Percentiles rank a stretch among this genome's conserved stretches.
These are phyloP conservation scores for Prunella himalayana DNA, from an alignment of 2,113 vertebrate genomes.

Conservation along the genomic window DNA sequence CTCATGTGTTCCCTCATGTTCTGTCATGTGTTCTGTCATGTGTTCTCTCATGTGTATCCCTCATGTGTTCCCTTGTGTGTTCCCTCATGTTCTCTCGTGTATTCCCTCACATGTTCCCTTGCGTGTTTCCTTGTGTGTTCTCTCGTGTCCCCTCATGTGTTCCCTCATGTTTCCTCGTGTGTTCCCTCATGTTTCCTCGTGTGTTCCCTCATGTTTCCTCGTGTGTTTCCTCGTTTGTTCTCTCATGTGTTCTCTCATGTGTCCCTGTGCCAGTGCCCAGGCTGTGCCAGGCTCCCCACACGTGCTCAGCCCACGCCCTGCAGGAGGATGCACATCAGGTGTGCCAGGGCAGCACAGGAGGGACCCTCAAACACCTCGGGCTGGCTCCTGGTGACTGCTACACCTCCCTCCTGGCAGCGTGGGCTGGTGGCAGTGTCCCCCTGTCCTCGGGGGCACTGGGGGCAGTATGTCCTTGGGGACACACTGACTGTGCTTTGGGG, in stretches of 20 bases:
- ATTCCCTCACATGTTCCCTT: neutral
- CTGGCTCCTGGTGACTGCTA: fast-evolving
- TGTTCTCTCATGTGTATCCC: neutral
- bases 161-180: fast-evolving
- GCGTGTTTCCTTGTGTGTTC: no score
- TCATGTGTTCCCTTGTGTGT: neutral
- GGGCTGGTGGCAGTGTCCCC: neutral
- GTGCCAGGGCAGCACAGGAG: fast-evolving
- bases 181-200: neutral
- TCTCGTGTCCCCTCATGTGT: no score
- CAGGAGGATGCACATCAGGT: fast-evolving
- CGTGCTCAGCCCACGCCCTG: fast-evolving
- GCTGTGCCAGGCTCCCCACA: neutral
- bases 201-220: no score
- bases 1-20: neutral
- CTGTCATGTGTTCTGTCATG: neutral
- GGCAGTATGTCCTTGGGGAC: neutral
- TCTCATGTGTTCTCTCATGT: no score
- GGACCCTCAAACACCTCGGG: fast-evolving
- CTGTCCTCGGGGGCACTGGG: neutral
- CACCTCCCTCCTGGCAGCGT: fast-evolving
- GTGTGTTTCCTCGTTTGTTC: no score
- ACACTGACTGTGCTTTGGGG: neutral
- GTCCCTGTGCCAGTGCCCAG: fast-evolving
- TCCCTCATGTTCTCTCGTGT: fast-evolving